These are phyloP conservation scores for Digitonthophagus gazella DNA, from an alignment of 2,888 invertebrate species.

Conservation along the genomic window DNA sequence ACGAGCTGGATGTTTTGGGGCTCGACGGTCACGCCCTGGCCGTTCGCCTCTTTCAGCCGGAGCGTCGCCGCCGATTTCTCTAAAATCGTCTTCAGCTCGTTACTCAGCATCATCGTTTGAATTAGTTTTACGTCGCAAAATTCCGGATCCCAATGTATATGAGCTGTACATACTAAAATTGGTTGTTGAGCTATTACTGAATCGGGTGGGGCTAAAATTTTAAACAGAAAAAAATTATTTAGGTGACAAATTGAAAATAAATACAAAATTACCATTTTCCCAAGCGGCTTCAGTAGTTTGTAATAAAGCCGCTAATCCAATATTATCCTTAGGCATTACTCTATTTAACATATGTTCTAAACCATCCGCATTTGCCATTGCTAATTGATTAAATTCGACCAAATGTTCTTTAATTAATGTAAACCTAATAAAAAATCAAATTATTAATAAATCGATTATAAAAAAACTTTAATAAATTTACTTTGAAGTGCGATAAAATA, in stretches of 20 bases:
- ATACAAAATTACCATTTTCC: conserved; percentile 69
- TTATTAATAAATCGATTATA: neutral
- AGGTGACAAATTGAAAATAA: neutral
- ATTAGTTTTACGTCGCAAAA: conserved; percentile 99
- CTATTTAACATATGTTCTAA: conserved; percentile 98
- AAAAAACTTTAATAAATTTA: conserved; percentile 50
- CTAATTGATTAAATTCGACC: conserved; percentile 97
- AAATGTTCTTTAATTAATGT: conserved; percentile 91
- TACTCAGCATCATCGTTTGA: conserved; percentile 98
- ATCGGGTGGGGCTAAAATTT: conserved; percentile 63
- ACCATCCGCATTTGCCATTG: conserved; percentile 97
- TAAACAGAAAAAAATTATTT: neutral
- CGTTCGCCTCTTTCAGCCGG: conserved; percentile 54
- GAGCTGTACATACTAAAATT: conserved; percentile 94
- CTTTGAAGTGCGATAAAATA: conserved; percentile 93
- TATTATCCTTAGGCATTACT: conserved; percentile 99
- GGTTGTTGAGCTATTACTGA: conserved; percentile 77
- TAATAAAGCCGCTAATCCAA: conserved; percentile 91
- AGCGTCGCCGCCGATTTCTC: conserved; percentile 83
- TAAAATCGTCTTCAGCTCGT: conserved; percentile 84
- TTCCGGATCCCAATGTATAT: conserved; percentile 99
- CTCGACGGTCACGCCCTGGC: conserved; percentile 64
- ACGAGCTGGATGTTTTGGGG: conserved; percentile 84
- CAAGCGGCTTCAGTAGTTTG: conserved; percentile 94
- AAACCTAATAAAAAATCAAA: too few relatives aligned